Conservation (phyloP, 2,888 invertebrate species). For the Lepidocyrtoides sp. region DNA sequence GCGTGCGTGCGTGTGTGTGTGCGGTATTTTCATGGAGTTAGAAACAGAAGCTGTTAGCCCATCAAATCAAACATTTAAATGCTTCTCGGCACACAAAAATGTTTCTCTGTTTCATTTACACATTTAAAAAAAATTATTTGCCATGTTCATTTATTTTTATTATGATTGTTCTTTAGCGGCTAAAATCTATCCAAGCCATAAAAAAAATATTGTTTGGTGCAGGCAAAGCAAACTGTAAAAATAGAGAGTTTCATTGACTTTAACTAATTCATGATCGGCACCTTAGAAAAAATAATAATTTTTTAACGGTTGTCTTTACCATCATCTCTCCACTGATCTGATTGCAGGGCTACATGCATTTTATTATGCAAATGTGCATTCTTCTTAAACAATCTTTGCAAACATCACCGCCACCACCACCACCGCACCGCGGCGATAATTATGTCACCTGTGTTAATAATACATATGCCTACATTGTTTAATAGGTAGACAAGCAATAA, state of each 20-base stretch:
- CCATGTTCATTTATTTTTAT: not conserved
- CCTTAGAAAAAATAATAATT: not conserved
- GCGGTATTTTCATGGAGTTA: not conserved
- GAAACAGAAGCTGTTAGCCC: constrained; percentile 27
- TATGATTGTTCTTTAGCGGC: not conserved
- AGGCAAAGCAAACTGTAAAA: constrained; percentile 33
- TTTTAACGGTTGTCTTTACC: too few relatives aligned
- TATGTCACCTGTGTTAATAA: constrained; percentile 65
- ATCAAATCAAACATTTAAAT: too few relatives aligned
- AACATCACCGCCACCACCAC: not conserved
- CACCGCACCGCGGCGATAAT: constrained; percentile 19
- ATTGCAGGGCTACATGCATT: constrained; percentile 5
- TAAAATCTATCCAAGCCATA: too few relatives aligned
- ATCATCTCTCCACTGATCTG: constrained; percentile 7
- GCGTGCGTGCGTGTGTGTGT: too few relatives aligned
- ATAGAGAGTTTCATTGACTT: not conserved
- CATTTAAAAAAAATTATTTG: not conserved
- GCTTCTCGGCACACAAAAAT: too few relatives aligned
- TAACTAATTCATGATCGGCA: too few relatives aligned
- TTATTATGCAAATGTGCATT: constrained; percentile 39
- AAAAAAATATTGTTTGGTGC: too few relatives aligned
- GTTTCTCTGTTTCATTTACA: constrained; percentile 12
- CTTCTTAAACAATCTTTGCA: too few relatives aligned
- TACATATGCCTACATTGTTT: constrained; percentile 1
- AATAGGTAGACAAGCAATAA: too few relatives aligned